Conservation (phyloP, 2,888 invertebrate species). For the Hydrotaea cyrtoneurina region DNA sequence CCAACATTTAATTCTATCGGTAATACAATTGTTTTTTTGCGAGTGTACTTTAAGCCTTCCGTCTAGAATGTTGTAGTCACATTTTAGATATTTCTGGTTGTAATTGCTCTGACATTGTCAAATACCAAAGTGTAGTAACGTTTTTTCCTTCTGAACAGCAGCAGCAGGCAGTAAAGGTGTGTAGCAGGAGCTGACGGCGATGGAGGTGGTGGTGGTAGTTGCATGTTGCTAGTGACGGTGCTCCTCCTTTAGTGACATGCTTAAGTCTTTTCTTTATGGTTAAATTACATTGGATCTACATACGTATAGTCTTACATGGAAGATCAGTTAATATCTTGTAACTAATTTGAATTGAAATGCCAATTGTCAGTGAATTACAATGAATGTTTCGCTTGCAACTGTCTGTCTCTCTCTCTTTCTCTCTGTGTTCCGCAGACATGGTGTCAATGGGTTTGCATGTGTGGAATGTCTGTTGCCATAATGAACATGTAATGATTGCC, state of each 20-base stretch:
- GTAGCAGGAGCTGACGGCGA: constrained; percentile 18
- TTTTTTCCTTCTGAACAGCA: background rate
- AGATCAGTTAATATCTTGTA: constrained; percentile 70
- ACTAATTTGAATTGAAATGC: constrained; percentile 71
- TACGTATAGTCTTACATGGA: constrained; percentile 5
- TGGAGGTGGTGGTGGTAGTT: constrained; percentile 14
- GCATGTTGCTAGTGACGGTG: background rate
- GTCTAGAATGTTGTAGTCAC: constrained; percentile 24
- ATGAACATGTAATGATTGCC: constrained; percentile 17
- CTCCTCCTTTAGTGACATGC: constrained; percentile 55
- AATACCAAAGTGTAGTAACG: constrained; percentile 51
- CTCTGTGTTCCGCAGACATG: background rate
- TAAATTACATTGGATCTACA: constrained; percentile 61
- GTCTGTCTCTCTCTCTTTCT: too few species aligned
- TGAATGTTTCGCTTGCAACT: constrained; percentile 60
- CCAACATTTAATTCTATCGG: too few species aligned
- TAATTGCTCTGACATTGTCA: constrained; percentile 67
- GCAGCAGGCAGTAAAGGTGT: constrained; percentile 49
- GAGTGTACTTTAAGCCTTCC: background rate
- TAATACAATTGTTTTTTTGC: background rate
- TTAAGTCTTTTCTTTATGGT: constrained; percentile 44
- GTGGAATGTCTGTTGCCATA: background rate
- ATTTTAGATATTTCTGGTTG: constrained; percentile 58
- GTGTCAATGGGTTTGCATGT: background rate
- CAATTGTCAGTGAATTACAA: constrained; percentile 68